Base-by-base conservation (phyloP, 2,113 vertebrate genomes). In the Muntiacus reevesi region DNA sequence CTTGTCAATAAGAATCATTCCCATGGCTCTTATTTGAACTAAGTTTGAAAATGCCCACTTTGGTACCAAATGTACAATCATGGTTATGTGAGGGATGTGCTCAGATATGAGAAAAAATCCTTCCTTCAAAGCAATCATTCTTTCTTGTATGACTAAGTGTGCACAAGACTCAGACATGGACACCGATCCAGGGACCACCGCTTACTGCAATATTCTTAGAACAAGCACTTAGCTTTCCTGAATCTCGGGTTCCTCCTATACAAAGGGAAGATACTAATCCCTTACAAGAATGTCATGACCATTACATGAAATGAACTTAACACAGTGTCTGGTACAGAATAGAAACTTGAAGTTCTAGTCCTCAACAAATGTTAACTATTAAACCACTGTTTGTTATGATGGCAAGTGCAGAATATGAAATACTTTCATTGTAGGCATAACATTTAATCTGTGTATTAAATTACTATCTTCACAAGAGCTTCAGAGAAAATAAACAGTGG, bases 401-500 rank as follows among this genome's bases (percentile, higher is more conserved):
- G 85, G 47, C 45, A 96, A 96, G 81, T 64, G 27, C 59, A 96
- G 79, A 85, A 92, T 71, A 94, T 87, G 57, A 97, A 94, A 71
- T 95, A 82, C 78, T 97, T 97, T 97, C 55, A 94, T 59, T 82
- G 78, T 54, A 96, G 97, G 82, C 88, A 97, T 81, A 94, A 59
- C 87, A 71, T 81, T 95, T 93, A 96, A 90, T 91, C 81, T 84
- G 59, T 79, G 81, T 76, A 96, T 93, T 96, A 94, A 95, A 88
- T 96, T 97, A 94, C 87, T 89, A 94, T 97, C 96, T 97, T 92
- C 85, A 94, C 87, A 83, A 95, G 52, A 52, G 52, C 74, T 93
- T 95, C 93, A 89, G 15, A 79, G 82, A 88, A 96, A 96, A 96
- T 60, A 98, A 94, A 97, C 27, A 96, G n/a, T 59, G 71, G 62